Percentiles rank a stretch among this genome's conserved stretches.
Evolutionary conservation across 2,797 vertebrate genomes (phyloP).

Genomic region (Manis pentadactyla): DNA sequence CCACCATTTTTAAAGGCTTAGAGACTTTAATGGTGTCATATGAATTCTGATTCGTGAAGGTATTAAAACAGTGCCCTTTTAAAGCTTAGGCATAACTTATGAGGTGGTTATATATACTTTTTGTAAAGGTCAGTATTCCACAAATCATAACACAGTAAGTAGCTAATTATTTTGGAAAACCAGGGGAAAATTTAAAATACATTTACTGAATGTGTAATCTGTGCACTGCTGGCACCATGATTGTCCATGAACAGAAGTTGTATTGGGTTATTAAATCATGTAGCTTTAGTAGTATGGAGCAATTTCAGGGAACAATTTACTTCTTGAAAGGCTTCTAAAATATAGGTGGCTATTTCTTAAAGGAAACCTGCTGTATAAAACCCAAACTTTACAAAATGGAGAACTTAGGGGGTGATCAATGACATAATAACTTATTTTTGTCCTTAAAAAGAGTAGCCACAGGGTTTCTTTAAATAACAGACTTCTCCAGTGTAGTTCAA

Average conservation of each 20-base stretch:
- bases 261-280: slow-evolving; percentile 63
- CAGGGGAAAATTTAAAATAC: slow-evolving; percentile 42
- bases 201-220: slow-evolving; percentile 51
- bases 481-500: not conserved
- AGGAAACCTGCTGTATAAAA: slow-evolving; percentile 60
- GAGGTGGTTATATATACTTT: slow-evolving; percentile 5
- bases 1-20: slow-evolving; percentile 33
- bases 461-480: not conserved
- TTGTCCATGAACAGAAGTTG: slow-evolving; percentile 20
- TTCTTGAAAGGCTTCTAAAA: slow-evolving; percentile 60
- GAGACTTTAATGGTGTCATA: slow-evolving; percentile 44
- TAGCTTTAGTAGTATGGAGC: slow-evolving; percentile 37
- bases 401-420: not conserved
- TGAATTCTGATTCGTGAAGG: slow-evolving; percentile 36
- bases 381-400: slow-evolving; percentile 62
- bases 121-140: slow-evolving; percentile 55
- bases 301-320: slow-evolving; percentile 62
- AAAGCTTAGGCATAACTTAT: slow-evolving; percentile 1
- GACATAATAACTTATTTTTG: slow-evolving; percentile 55
- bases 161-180: slow-evolving; percentile 66
- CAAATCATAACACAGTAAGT: slow-evolving; percentile 49
- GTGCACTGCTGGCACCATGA: not conserved
- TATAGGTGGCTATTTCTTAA: slow-evolving; percentile 40
- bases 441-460: not conserved
- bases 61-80: slow-evolving; percentile 58